Conservation (phyloP, 2,888 invertebrate species). For the Epinotia bilunana region DNA sequence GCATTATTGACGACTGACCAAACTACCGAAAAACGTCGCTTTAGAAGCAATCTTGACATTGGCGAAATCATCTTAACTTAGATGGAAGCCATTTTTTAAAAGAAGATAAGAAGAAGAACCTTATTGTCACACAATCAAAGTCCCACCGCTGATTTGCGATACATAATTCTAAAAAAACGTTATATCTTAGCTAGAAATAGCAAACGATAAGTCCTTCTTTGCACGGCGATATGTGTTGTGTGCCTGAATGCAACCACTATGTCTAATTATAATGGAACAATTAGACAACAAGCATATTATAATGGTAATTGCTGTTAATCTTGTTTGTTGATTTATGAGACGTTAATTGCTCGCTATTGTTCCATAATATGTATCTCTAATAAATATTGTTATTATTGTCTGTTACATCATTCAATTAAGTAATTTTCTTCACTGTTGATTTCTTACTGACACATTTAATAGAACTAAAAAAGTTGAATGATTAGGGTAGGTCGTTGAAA, state of each 20-base stretch:
- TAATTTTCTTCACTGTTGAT: background rate
- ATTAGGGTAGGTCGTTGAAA: too few species aligned
- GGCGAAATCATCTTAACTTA: too few species aligned
- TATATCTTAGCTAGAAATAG: background rate
- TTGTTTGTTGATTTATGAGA: constrained; percentile 59
- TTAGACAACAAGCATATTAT: constrained; percentile 7
- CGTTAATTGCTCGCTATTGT: constrained; percentile 55
- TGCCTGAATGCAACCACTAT: background rate
- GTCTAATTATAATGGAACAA: constrained; percentile 13
- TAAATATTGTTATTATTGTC: constrained; percentile 46
- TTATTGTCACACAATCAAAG: background rate
- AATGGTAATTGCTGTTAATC: constrained; percentile 52
- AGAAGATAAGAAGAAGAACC: background rate
- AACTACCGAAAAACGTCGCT: too few species aligned
- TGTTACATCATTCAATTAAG: background rate
- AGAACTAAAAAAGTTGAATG: too few species aligned
- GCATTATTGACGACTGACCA: too few species aligned
- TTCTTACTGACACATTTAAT: too few species aligned
- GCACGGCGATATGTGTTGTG: background rate
- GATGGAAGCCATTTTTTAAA: too few species aligned
- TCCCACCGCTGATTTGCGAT: background rate
- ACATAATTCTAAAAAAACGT: background rate
- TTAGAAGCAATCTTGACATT: too few species aligned
- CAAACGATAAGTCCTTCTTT: background rate
- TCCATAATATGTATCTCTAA: constrained; percentile 53